These are phyloP conservation scores for Lates japonicus DNA, from an alignment of 2,797 vertebrate genomes.

Conservation along the genomic window DNA sequence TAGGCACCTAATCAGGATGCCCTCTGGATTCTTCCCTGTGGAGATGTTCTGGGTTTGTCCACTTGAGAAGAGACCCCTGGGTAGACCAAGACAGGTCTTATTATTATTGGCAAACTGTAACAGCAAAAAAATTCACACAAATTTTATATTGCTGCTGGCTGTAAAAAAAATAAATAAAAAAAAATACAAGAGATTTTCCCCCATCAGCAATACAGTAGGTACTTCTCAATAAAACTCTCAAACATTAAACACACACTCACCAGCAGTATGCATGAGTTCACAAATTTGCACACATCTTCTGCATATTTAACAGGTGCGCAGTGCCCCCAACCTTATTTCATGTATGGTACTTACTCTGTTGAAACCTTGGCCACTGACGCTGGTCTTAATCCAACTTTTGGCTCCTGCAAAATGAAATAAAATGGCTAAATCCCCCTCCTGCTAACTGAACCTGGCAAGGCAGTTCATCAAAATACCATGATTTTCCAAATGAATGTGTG, in stretches of 20 bases:
- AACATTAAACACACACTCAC: neutral
- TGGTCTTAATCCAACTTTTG: constrained; percentile 43
- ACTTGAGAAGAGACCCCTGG: constrained; percentile 22
- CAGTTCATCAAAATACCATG: constrained; percentile 39
- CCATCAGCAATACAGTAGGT: neutral
- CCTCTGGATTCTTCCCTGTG: constrained; percentile 1
- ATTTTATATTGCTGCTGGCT: neutral
- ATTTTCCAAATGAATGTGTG: constrained; percentile 50
- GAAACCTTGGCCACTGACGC: constrained; percentile 33
- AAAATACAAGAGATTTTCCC: neutral
- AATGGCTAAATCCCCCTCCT: constrained; percentile 33
- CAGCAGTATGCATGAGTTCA: neutral
- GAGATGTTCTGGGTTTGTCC: constrained; percentile 11
- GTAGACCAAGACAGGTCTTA: neutral
- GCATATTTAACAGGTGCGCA: constrained; percentile 38
- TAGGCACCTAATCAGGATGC: constrained; percentile 9
- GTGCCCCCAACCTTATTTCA: constrained; percentile 34
- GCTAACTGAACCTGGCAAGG: constrained; percentile 33
- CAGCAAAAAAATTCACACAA: neutral
- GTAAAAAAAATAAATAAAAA: neutral
- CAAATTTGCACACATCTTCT: constrained; percentile 3
- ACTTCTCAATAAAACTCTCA: neutral
- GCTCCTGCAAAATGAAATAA: constrained; percentile 51
- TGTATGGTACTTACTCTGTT: constrained; percentile 26
- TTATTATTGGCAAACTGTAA: neutral